Conservation (phyloP, 2,113 vertebrate genomes). For the Albula glossodonta region DNA sequence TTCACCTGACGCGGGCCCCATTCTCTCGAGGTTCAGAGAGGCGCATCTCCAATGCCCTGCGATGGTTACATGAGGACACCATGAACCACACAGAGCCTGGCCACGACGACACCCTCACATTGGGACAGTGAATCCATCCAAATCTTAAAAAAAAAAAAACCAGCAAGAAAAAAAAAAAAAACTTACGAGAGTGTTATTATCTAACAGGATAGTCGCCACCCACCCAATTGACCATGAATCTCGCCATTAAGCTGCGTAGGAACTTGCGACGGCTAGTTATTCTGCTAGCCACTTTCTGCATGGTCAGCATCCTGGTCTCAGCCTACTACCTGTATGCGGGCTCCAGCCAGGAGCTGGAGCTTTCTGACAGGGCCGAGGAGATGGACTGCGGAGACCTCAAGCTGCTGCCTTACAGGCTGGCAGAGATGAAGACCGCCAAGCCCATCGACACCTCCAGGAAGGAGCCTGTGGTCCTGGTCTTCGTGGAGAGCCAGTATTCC, state of each 20-base stretch:
- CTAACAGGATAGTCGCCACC: constrained; percentile 25
- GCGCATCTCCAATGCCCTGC: constrained; percentile 73
- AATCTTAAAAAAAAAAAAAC: neutral
- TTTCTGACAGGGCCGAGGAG: constrained; percentile 75
- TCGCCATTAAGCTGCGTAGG: constrained; percentile 83
- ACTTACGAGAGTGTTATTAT: constrained; percentile 9
- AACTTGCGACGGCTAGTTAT: constrained; percentile 86
- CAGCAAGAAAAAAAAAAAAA: neutral
- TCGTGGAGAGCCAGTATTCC: constrained; percentile 96
- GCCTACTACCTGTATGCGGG: constrained; percentile 91
- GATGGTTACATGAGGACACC: constrained; percentile 94
- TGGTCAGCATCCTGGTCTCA: constrained; percentile 86
- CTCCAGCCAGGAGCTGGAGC: constrained; percentile 84
- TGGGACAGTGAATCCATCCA: constrained; percentile 53
- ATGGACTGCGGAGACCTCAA: constrained; percentile 78
- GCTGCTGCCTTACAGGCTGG: constrained; percentile 77
- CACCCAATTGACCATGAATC: constrained; percentile 78
- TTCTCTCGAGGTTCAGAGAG: constrained; percentile 38
- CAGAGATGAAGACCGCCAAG: constrained; percentile 77
- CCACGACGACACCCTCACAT: constrained; percentile 40
- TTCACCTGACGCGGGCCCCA: neutral
- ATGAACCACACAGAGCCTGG: constrained; percentile 48
- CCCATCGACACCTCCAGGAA: constrained; percentile 83
- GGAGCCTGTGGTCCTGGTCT: constrained; percentile 82
- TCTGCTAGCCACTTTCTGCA: constrained; percentile 87